Evolutionary conservation across 2,888 invertebrate genomes (phyloP).

Genomic region (Cephus sareptanus): DNA sequence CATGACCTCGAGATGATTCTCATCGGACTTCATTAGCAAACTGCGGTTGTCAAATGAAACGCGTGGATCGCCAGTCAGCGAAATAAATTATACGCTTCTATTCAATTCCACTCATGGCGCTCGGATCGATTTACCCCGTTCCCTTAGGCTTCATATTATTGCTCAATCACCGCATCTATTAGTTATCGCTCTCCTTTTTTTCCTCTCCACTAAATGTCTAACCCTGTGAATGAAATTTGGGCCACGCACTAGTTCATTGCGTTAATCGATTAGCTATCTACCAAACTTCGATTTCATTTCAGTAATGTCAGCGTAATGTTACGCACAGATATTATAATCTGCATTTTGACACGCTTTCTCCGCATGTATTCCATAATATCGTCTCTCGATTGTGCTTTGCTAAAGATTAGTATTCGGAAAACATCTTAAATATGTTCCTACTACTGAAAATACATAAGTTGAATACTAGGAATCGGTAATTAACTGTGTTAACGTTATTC

Average conservation of each 20-base stretch:
- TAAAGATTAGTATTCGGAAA: background rate
- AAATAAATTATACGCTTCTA: constrained; percentile 20
- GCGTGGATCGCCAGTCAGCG: background rate
- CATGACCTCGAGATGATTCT: background rate
- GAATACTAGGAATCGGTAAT: background rate
- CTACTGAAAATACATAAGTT: background rate
- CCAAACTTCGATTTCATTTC: background rate
- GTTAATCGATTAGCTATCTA: background rate
- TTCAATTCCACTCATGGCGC: constrained; percentile 8
- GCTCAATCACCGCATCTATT: constrained; percentile 47
- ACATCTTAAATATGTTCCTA: background rate
- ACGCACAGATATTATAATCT: background rate
- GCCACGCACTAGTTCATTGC: background rate
- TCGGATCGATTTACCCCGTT: constrained; percentile 17
- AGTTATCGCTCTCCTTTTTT: constrained; percentile 43
- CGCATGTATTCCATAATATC: background rate
- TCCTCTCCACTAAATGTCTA: background rate
- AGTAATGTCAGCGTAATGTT: background rate
- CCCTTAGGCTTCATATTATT: constrained; percentile 30
- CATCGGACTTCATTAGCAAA: background rate
- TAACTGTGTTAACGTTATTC: too few species aligned
- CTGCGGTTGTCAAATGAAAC: background rate
- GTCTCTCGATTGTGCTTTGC: background rate
- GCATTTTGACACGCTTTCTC: background rate
- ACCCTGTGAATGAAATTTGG: background rate